Conservation (phyloP, 2,888 invertebrate species). For the Globia sparganii region DNA sequence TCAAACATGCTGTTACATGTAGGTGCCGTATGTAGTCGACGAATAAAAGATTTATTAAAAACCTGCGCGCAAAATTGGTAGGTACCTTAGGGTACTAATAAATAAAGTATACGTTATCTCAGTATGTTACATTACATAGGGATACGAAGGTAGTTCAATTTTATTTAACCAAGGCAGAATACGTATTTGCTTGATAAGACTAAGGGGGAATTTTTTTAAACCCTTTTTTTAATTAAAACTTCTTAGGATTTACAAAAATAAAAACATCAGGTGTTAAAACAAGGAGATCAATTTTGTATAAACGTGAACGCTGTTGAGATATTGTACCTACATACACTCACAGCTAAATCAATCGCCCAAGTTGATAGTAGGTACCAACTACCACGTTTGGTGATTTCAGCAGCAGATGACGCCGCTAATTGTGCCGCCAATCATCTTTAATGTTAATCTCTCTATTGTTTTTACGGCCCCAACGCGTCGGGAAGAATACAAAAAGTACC, state of each 20-base stretch:
- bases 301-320: not conserved
- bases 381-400: not conserved
- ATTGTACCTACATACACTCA: not conserved
- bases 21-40: not conserved
- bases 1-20: slow-evolving; percentile 3
- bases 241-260: not conserved
- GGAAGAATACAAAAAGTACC: not conserved
- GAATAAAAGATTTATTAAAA: slow-evolving; percentile 9
- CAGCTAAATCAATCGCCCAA: not conserved
- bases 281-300: not conserved
- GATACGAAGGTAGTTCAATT: not conserved
- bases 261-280: too few species aligned
- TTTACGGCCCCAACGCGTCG: not conserved
- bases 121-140: not conserved
- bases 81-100: not conserved
- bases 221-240: not conserved
- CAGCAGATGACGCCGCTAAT: not conserved
- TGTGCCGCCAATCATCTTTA: not conserved
- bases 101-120: not conserved
- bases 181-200: not conserved
- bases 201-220: not conserved
- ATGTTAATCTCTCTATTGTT: not conserved
- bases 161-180: not conserved
- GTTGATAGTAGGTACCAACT: not conserved
- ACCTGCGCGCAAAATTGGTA: not conserved